phyloP scores from a whole-genome alignment of 1,140 invertebrate genomes.

The Physella acuta region DNA sequence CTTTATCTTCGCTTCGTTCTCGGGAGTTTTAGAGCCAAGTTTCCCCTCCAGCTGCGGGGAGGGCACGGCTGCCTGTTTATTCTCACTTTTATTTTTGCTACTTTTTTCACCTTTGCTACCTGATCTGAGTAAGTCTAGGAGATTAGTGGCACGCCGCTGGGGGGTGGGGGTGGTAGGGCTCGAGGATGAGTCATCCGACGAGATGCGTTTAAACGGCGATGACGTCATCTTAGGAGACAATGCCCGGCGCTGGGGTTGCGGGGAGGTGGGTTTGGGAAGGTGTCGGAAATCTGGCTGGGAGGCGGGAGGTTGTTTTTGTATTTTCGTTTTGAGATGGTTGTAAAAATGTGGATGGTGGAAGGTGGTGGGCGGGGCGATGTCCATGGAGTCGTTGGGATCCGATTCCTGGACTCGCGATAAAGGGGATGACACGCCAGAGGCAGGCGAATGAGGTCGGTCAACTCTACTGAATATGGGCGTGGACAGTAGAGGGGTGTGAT shows the following conservation, averaged over 20 bases:
- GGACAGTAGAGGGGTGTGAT: constrained; percentile 25
- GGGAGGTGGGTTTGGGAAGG: constrained; percentile 15
- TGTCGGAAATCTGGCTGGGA: neutral
- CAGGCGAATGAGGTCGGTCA: neutral
- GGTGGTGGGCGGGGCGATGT: neutral
- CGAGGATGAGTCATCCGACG: constrained; percentile 11
- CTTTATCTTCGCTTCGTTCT: neutral
- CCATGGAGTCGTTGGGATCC: neutral
- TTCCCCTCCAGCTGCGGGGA: neutral
- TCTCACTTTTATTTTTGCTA: neutral
- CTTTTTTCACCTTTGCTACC: neutral
- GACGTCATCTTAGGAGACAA: constrained; percentile 17
- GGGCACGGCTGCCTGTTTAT: neutral
- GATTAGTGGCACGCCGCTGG: constrained; percentile 1
- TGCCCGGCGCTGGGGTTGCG: constrained; percentile 13
- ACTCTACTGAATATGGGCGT: constrained; percentile 19
- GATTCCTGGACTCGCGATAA: neutral
- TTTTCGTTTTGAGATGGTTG: constrained; percentile 2
- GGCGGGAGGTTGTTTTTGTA: neutral
- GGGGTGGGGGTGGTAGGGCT: constrained; percentile 4
- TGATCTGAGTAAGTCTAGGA: constrained; percentile 16
- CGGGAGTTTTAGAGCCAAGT: neutral
- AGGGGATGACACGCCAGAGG: neutral
- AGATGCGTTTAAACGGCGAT: constrained; percentile 2
- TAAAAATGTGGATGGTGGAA: constrained; percentile 16